Base-by-base conservation (phyloP, 2,797 vertebrate genomes). In the Nyctibius grandis region DNA sequence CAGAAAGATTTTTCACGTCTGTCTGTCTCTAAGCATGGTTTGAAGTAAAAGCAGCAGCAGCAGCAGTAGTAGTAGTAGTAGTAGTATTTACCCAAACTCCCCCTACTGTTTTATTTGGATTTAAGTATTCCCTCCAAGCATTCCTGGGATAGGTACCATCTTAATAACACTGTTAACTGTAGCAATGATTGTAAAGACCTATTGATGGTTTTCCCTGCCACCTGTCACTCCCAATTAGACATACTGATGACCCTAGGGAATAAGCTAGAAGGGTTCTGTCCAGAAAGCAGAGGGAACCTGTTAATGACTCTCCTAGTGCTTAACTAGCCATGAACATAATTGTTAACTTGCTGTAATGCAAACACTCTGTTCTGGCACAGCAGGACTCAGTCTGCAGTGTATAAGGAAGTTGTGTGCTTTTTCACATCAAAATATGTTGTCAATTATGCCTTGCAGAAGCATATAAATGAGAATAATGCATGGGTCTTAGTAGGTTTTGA, bases 231-330 rank as follows among this genome's bases (percentile, higher is more conserved):
- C 23, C 78, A 48, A 19, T 67, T 80, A 82, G 70, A 31, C 2
- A 8, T 70, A 11, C 17, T 83, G 23, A 31, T 92, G 72, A 53
- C 40, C 19, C 23, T n/a, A 34, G 40, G 72, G 60, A 70, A 34
- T 89, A 76, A 84, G 22, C 44, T 63, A 3, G 16, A 45, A 79
- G 23, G 29, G 15, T 53, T 88, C 67, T 81, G 42, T 73, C 67
- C 81, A 68, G 85, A 90, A 93, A 91, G 69, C 21, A 54, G 34
- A 47, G 61, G 44, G 45, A 63, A 82, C 51, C 63, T 94, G 86
- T 92, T 96, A 96, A 80, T 92, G 64, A 70, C 92, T 91, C 25
- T 89, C 86, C 64, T 8, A 6, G 44, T 60, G 70, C 70, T 95
- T 92, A 93, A 93, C 77, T 82, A 87, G 67, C 84, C 72, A 47